phyloP scores from a whole-genome alignment of 2,113 vertebrate genomes.

The Calyptommatus sinebrachiatus region DNA sequence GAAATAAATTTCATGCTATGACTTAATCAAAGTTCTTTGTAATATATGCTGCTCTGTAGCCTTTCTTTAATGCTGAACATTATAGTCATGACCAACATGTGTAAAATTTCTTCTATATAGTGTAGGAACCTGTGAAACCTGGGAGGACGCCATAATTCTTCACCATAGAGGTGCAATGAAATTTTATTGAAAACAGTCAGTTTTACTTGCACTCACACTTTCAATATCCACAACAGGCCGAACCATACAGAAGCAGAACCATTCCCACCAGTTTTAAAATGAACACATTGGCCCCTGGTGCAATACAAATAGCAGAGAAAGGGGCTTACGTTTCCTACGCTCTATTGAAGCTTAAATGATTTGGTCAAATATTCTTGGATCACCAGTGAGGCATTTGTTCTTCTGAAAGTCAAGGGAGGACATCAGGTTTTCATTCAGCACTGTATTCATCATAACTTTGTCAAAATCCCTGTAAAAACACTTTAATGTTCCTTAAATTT shows the following conservation, averaged over 20 bases:
- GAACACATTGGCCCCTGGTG: constrained; percentile 16
- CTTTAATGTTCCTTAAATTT: constrained; percentile 18
- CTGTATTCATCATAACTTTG: neutral
- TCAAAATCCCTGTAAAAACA: constrained; percentile 3
- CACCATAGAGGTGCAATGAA: neutral
- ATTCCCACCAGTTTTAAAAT: constrained; percentile 42
- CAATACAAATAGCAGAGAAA: constrained; percentile 41
- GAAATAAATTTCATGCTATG: constrained; percentile 1
- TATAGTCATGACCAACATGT: neutral
- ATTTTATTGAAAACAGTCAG: constrained; percentile 30
- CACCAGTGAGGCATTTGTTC: constrained; percentile 20
- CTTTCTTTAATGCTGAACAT: constrained; percentile 22
- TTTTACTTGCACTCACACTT: constrained; percentile 1
- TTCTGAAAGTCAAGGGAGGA: constrained; percentile 29
- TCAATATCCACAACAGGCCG: neutral
- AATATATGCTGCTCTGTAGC: neutral
- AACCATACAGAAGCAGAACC: constrained; percentile 21
- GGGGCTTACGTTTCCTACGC: constrained; percentile 29
- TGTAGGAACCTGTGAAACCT: constrained; percentile 5
- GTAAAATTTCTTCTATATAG: neutral
- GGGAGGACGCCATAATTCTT: constrained; percentile 18
- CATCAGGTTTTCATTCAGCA: constrained; percentile 1
- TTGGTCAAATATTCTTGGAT: constrained; percentile 10
- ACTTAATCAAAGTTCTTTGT: constrained; percentile 24
- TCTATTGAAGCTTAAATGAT: constrained; percentile 27